Conservation (phyloP, 2,888 invertebrate genomes). For the Pristionchus mayeri region DNA sequence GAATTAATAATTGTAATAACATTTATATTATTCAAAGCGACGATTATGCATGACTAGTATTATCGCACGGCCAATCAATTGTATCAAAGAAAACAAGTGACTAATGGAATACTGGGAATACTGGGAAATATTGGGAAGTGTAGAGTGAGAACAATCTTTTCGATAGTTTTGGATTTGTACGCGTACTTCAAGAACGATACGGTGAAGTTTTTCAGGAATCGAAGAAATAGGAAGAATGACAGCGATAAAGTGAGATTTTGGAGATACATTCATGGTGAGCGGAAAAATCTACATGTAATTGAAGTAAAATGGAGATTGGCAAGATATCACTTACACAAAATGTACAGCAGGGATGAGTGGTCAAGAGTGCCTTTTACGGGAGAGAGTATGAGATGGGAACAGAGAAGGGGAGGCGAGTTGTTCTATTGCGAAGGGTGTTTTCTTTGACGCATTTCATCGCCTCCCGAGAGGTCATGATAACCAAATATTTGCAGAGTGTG, state of each 20-base stretch:
- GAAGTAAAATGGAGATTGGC: constrained; percentile 47
- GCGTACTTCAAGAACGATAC: too few relatives aligned
- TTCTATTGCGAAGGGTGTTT: background rate
- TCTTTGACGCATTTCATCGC: constrained; percentile 66
- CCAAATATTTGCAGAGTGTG: background rate
- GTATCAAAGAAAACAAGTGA: too few relatives aligned
- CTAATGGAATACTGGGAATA: constrained; percentile 20
- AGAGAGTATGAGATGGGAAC: background rate
- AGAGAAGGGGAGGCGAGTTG: background rate
- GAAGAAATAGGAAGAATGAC: background rate
- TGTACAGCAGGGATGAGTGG: constrained; percentile 40
- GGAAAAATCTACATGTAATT: too few relatives aligned
- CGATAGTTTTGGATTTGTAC: too few relatives aligned
- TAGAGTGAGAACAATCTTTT: too few relatives aligned
- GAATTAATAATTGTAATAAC: background rate
- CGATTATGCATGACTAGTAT: too few relatives aligned
- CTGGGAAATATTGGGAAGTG: background rate
- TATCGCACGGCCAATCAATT: too few relatives aligned
- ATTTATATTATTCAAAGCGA: too few relatives aligned
- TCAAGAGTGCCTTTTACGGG: constrained; percentile 2
- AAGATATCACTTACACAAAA: constrained; percentile 57
- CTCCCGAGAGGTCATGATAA: constrained; percentile 47
- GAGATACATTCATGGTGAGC: too few relatives aligned
- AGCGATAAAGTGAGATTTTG: too few relatives aligned
- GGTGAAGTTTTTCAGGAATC: background rate